Evolutionary conservation across 2,888 invertebrate genomes (phyloP).

Genomic region (Eilema griseolum): DNA sequence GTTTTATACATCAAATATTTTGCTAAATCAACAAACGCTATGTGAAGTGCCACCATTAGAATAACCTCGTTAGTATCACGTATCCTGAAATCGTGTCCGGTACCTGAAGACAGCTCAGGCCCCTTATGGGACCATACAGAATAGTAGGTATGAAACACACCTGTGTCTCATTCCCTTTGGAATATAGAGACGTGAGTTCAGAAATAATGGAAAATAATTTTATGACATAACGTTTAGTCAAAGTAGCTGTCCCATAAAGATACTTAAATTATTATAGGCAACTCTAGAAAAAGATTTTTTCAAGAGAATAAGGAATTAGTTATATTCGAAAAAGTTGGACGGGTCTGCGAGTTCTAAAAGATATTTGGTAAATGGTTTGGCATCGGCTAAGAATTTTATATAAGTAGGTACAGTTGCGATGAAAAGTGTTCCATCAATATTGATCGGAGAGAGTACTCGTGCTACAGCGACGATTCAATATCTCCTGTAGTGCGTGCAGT

Average conservation of each 20-base stretch:
- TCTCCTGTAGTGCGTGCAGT: conserved; percentile 11
- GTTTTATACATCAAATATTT: too few species aligned
- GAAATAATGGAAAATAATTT: not conserved
- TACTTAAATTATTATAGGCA: not conserved
- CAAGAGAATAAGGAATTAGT: conserved; percentile 17
- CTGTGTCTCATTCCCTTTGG: not conserved
- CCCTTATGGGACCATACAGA: not conserved
- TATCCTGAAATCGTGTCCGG: not conserved
- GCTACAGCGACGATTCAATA: conserved; percentile 25
- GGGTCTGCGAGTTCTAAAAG: conserved; percentile 1
- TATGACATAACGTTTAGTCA: not conserved
- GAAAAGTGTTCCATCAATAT: conserved; percentile 32
- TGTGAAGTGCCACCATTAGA: too few species aligned
- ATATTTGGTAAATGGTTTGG: conserved; percentile 13
- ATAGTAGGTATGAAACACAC: not conserved
- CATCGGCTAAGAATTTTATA: conserved; percentile 21
- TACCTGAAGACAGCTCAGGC: not conserved
- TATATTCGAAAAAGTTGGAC: conserved; percentile 12
- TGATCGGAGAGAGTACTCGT: conserved; percentile 23
- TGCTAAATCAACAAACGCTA: too few species aligned
- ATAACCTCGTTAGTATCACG: not conserved
- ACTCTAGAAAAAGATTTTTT: conserved; percentile 1
- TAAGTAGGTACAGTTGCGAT: conserved; percentile 22
- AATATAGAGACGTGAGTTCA: not conserved
- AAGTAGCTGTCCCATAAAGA: not conserved